Conservation (phyloP, 1,140 invertebrate species). For the Lepidostoma basale region DNA sequence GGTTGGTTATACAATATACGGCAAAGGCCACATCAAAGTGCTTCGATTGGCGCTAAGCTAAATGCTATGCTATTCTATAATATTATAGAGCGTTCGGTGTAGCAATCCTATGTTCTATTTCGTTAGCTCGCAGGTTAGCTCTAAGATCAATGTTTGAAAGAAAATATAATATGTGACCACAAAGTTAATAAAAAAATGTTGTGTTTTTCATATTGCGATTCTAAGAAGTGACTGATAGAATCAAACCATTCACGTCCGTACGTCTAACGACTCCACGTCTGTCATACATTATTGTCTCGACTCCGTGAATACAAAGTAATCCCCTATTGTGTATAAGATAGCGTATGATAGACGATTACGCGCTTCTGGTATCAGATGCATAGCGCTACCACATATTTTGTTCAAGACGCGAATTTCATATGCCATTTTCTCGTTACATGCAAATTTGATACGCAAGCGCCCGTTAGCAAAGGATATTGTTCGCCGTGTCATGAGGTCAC, state of each 20-base stretch:
- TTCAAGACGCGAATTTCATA: conserved; percentile 3
- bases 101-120: no score
- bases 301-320: conserved; percentile 5
- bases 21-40: no score
- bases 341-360: conserved; percentile 20
- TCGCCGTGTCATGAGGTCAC: background rate
- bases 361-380: conserved; percentile 10
- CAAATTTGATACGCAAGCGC: background rate
- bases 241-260: background rate
- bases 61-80: no score
- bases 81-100: no score
- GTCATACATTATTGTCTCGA: background rate
- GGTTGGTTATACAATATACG: no score
- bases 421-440: background rate
- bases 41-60: no score
- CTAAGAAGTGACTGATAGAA: background rate
- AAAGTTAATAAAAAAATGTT: no score
- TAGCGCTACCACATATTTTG: background rate
- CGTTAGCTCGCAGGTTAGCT: no score
- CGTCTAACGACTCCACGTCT: background rate
- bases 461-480: background rate
- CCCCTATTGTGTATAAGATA: conserved; percentile 14
- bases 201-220: no score
- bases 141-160: no score
- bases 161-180: no score